A percentile compares a stretch with the other conserved stretches of the same genome.
phyloP scores from a whole-genome alignment of 2,113 vertebrate genomes.

The Antigone vipio region DNA sequence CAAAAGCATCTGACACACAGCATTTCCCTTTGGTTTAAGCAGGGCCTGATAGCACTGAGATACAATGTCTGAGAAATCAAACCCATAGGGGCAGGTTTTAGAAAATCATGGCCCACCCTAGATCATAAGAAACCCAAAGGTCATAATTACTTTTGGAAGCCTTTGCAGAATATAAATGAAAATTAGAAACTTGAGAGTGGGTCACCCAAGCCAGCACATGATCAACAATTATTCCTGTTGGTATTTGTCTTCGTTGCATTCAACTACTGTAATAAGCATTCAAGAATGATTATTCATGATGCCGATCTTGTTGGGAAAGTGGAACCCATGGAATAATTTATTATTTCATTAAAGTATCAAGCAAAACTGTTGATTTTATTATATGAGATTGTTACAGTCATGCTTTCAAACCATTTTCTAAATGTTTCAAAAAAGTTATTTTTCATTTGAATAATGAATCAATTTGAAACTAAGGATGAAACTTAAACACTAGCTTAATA shows the following conservation, averaged over 20 bases:
- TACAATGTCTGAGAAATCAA: background rate
- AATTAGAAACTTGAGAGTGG: background rate
- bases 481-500: background rate
- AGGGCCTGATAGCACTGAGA: background rate
- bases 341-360: background rate
- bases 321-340: background rate
- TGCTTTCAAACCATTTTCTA: slow-evolving; percentile 16
- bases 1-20: background rate
- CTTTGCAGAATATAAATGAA: background rate
- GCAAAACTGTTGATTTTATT: background rate
- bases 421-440: slow-evolving; percentile 5
- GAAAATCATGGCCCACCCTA: background rate
- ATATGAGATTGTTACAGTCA: background rate
- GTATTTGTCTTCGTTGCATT: background rate
- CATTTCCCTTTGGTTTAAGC: background rate
- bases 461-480: background rate
- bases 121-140: background rate
- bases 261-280: background rate
- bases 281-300: background rate
- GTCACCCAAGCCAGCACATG: background rate
- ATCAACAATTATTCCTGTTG: background rate
- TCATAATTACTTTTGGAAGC: background rate
- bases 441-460: background rate
- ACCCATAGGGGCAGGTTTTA: background rate
- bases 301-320: background rate